Conservation (phyloP, 2,888 invertebrate species). For the Fissipunctia ypsillon region DNA sequence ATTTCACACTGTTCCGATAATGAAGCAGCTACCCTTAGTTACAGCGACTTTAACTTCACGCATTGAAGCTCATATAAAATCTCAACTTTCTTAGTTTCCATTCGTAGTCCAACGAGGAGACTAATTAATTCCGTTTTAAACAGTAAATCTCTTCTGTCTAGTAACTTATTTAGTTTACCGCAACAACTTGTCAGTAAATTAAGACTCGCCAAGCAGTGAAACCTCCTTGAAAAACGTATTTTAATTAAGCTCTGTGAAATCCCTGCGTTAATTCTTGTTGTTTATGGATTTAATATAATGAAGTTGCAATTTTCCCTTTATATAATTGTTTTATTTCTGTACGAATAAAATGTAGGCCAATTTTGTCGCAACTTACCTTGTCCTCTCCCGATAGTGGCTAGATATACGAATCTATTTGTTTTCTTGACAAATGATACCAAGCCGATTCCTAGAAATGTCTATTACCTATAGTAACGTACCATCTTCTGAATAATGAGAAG, state of each 20-base stretch:
- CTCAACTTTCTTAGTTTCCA: conserved; percentile 5
- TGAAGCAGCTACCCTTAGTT: neutral
- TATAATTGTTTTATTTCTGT: neutral
- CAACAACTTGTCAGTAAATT: conserved; percentile 51
- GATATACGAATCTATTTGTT: neutral
- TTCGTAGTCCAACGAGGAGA: conserved; percentile 12
- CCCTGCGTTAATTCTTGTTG: conserved; percentile 4
- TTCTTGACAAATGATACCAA: neutral
- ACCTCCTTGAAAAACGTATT: conserved; percentile 25
- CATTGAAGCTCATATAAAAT: conserved; percentile 23
- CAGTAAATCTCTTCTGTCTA: conserved; percentile 41
- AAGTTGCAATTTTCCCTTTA: neutral
- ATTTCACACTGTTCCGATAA: neutral
- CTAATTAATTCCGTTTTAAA: conserved; percentile 41
- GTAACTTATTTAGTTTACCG: conserved; percentile 48
- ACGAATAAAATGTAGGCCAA: neutral
- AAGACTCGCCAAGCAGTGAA: conserved; percentile 30
- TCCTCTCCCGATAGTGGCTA: neutral
- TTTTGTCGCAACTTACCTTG: neutral
- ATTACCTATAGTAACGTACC: neutral
- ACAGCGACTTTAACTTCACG: conserved; percentile 2
- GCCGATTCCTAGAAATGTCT: neutral
- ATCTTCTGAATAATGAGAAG: neutral
- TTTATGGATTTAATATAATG: neutral
- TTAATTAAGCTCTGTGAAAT: conserved; percentile 29